Conservation (phyloP, 2,888 invertebrate species). For the Macaria notata region DNA sequence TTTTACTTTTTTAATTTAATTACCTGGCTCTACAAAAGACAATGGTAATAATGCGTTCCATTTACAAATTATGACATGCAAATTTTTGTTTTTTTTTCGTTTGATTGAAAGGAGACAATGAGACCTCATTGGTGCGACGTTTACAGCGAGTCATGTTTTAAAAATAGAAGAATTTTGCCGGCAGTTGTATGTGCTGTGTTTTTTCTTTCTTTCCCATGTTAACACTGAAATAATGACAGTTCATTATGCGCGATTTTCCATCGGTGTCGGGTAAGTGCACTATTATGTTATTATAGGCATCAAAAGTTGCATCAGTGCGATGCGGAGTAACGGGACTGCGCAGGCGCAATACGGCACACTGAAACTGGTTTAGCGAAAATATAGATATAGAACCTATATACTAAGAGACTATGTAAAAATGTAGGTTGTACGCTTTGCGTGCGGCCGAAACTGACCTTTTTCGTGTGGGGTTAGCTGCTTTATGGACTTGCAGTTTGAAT, state of each 20-base stretch:
- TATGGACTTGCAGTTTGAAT: constrained; percentile 37
- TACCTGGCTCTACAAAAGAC: constrained; percentile 63
- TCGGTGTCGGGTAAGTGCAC: constrained; percentile 53
- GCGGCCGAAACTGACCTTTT: constrained; percentile 67
- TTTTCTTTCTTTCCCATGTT: constrained; percentile 30
- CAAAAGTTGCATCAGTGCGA: constrained; percentile 73
- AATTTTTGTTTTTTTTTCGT: constrained; percentile 49
- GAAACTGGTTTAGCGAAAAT: constrained; percentile 71
- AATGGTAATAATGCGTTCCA: constrained; percentile 70
- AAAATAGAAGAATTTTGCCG: too few relatives aligned
- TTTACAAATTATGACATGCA: constrained; percentile 67
- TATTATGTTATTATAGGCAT: constrained; percentile 78
- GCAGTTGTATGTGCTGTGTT: neutral
- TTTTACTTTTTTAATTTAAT: constrained; percentile 78
- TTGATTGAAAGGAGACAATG: constrained; percentile 15
- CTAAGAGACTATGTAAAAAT: constrained; percentile 6
- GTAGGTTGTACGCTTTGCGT: constrained; percentile 48
- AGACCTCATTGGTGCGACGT: neutral
- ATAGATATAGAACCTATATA: constrained; percentile 42
- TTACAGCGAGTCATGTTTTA: too few relatives aligned
- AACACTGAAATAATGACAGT: constrained; percentile 38
- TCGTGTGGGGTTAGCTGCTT: constrained; percentile 55
- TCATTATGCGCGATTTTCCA: constrained; percentile 37
- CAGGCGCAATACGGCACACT: constrained; percentile 38
- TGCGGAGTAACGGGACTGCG: constrained; percentile 64